Base-by-base conservation (phyloP, 1,140 invertebrate species). In the Steinernema feltiae region DNA sequence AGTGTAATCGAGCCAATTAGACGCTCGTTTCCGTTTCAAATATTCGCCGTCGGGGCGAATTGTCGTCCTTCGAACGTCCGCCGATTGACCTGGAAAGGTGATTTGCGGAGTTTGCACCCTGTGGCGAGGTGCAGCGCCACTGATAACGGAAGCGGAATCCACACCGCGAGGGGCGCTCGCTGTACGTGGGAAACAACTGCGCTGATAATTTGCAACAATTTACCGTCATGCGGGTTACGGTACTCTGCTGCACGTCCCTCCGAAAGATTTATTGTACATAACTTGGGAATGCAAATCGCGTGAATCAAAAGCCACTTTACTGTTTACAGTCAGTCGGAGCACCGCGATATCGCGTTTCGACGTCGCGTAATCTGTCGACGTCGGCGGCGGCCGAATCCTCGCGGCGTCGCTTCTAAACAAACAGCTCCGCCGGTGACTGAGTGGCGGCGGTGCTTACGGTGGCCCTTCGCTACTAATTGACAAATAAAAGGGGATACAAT, bases 311-410 rank as follows among this genome's bases (percentile, higher is more conserved):
- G 53, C 24, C 12, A 27, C 12, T 15, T 21, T 27, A 41, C 12
- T 63, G 53, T 63, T 63, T 63, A 63, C 53, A 63, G 53, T 63
- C n/a, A n/a, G 24, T 7, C 53, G 24, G 53, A 18, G 7, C 53
- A 27, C 53, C 12, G 12, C 53, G 53, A 63, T 63, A 63, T 63
- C 53, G 53, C 53, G 24, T 63, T 63, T 63, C 53, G 53, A 21
- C 53, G 53, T 7, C 53, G 53, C 53, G 53, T 63, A 63, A 63
- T 63, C 53, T 63, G 53, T 63, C 53, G 53, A n/a, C 53, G 53
- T n/a, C n/a, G n/a, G n/a, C n/a, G n/a, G n/a, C n/a, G n/a, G n/a
- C n/a, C n/a, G 35, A 41, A 41, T 41, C 35, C 35, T 18, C 35
- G 18, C 35, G 7, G 53, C 53, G 53, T 27, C 24, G 53, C 53